Conservation (phyloP, 2,888 invertebrate genomes). For the Metallyticus violacea region DNA sequence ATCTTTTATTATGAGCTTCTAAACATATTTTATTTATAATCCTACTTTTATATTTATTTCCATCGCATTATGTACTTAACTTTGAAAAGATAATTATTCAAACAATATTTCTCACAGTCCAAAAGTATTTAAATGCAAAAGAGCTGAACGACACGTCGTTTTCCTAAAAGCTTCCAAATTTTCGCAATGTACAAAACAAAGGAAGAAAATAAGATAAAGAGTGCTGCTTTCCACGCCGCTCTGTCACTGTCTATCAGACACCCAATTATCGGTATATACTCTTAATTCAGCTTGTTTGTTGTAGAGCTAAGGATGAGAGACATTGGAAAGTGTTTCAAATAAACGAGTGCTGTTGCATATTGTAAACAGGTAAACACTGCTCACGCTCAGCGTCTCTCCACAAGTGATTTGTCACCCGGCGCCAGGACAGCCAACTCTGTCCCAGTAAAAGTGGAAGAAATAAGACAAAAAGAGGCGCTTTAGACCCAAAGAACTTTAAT, state of each 20-base stretch:
- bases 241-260: neutral
- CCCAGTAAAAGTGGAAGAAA: neutral
- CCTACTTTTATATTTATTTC: too few species aligned
- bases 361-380: neutral
- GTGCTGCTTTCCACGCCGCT: neutral
- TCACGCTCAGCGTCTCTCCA: neutral
- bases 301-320: neutral
- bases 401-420: neutral
- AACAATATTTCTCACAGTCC: too few species aligned
- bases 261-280: neutral
- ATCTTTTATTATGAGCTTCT: too few species aligned
- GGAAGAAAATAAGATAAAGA: neutral
- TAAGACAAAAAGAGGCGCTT: neutral
- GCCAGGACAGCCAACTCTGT: neutral
- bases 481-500: neutral
- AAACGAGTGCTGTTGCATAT: neutral
- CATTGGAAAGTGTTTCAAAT: neutral
- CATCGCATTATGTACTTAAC: too few species aligned
- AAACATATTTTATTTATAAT: too few species aligned
- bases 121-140: too few species aligned
- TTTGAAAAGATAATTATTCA: too few species aligned
- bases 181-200: neutral
- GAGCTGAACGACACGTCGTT: too few species aligned
- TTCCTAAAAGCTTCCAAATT: neutral
- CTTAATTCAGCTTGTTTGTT: neutral